Base-by-base conservation (phyloP, 1,140 invertebrate species). In the Chironomus striatipennis region DNA sequence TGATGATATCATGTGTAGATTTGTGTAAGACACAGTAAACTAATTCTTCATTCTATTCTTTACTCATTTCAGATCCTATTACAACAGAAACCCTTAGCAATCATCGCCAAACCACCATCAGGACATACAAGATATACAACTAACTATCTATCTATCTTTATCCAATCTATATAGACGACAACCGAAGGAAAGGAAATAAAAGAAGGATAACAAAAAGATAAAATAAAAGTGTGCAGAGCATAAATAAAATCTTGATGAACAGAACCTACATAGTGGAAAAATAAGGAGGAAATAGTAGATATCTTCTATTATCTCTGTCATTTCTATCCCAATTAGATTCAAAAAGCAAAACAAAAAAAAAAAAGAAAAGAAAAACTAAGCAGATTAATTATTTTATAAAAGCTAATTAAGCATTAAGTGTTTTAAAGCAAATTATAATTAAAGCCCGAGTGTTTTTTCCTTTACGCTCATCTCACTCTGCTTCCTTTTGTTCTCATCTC, bases 341-440 rank as follows among this genome's bases (percentile, higher is more conserved):
- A 57, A 57, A n/a, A n/a, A n/a, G n/a, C n/a, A n/a, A n/a, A n/a
- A n/a, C n/a, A n/a, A n/a, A n/a, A n/a, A n/a, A 57, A n/a, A n/a
- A 15, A 20, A 70, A 70, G 7, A 21, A 70, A 3, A 20, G 9
- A 70, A 65, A 65, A 18, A 17, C 18, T 18, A 70, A 70, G 65
- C 20, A 70, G 65, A 70, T 70, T 70, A 70, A 70, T 70, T 70
- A 70, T 20, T 20, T 70, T 70, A 18, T 70, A 17, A 70, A 70
- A 70, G 65, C 47, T 57, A 57, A 57, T 57, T 57, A 57, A 57
- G 12, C 12, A 57, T 57, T 57, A 57, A 57, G 47, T 57, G 47
- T 57, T 57, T 57, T 57, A 57, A 57, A n/a, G 47, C 10, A 57
- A 57, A 57, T 57, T 47, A 57, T 57, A 57, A 57, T 57, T 57